Evolutionary conservation across 2,797 vertebrate genomes (phyloP).

Genomic region (Podarcis siculus): DNA sequence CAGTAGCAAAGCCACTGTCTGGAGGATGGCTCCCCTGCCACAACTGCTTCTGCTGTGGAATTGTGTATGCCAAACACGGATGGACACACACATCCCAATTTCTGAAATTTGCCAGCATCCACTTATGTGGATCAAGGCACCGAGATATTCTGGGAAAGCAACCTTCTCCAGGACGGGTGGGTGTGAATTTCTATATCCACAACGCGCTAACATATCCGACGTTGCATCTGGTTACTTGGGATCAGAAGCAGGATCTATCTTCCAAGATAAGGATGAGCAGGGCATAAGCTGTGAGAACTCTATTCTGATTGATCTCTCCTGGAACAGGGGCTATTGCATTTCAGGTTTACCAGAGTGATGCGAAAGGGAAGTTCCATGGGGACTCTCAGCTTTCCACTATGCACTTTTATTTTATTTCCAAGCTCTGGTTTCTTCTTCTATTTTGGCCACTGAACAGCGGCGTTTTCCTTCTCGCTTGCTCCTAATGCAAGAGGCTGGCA

Average conservation of each 20-base stretch:
- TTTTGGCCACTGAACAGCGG: background rate
- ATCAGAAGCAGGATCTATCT: background rate
- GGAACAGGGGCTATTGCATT: slow-evolving; percentile 77
- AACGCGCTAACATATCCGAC: background rate
- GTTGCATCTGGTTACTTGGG: background rate
- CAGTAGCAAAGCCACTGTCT: too few species aligned
- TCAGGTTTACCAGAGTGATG: slow-evolving; percentile 80
- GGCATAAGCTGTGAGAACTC: slow-evolving; percentile 61
- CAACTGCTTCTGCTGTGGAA: too few species aligned
- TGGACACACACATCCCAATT: background rate
- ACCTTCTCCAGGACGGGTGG: background rate
- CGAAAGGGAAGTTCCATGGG: slow-evolving; percentile 73
- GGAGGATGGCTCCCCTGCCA: too few species aligned
- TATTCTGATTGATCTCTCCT: slow-evolving; percentile 78
- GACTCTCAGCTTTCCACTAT: slow-evolving; percentile 78
- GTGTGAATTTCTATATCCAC: background rate
- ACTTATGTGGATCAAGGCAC: background rate
- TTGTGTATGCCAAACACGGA: background rate
- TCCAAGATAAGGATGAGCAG: slow-evolving; percentile 36
- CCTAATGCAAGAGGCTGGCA: slow-evolving; percentile 24
- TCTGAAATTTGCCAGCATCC: background rate
- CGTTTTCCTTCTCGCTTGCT: slow-evolving; percentile 33
- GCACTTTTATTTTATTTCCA: slow-evolving; percentile 51
- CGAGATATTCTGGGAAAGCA: background rate
- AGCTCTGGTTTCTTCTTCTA: slow-evolving; percentile 43